Conservation (phyloP, 2,888 invertebrate genomes). For the Leptopilina myrica region DNA sequence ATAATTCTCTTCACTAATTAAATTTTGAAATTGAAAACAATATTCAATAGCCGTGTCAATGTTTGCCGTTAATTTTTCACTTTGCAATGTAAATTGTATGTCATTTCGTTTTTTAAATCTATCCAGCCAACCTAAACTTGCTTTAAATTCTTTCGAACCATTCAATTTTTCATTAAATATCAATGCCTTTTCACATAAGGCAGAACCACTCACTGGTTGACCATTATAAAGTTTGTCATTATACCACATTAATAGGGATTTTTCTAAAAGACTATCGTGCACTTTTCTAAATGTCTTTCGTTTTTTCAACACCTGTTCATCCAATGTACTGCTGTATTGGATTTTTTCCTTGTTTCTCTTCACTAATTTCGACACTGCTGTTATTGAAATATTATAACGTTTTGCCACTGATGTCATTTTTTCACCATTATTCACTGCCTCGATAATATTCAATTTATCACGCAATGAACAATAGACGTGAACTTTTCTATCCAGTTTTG, state of each 20-base stretch:
- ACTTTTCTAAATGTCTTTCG: not conserved
- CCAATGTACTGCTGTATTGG: not conserved
- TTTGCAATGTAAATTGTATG: not conserved
- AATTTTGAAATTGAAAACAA: not conserved
- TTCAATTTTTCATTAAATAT: slow-evolving; percentile 1
- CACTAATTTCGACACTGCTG: not conserved
- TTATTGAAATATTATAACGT: not conserved
- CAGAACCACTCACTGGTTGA: not conserved
- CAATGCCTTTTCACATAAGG: slow-evolving; percentile 5
- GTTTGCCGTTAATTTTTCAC: not conserved
- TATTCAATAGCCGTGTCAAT: not conserved
- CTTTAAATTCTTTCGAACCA: slow-evolving; percentile 17
- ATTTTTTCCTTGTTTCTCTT: not conserved
- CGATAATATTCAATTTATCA: not conserved
- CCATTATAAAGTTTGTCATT: too few species aligned
- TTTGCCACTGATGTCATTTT: not conserved
- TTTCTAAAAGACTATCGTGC: too few species aligned
- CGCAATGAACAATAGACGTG: not conserved
- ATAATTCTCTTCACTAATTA: not conserved
- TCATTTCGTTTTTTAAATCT: not conserved
- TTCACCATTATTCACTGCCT: not conserved
- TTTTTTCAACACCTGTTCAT: not conserved
- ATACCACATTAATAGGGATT: too few species aligned
- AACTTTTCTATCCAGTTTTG: not conserved
- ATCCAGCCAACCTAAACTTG: not conserved